Percentiles rank a stretch among this genome's conserved stretches.
Conservation (phyloP, 2,888 invertebrate genomes). For the Escarpia spicata region DNA sequence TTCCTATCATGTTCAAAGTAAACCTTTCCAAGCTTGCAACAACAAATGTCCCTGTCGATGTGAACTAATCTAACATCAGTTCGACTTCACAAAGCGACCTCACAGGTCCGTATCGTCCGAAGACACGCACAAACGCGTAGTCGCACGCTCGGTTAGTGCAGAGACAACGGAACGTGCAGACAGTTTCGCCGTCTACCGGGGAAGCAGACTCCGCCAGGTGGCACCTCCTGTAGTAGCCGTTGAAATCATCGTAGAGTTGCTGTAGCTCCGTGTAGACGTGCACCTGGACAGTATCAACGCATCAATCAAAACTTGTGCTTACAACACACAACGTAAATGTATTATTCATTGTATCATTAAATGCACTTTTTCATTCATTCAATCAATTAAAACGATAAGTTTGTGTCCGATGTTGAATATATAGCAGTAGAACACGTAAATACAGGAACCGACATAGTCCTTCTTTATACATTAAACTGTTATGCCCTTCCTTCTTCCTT, state of each 20-base stretch:
- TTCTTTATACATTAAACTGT: too few relatives aligned
- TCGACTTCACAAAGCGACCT: slow-evolving; percentile 5
- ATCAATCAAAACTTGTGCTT: background rate
- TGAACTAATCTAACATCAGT: background rate
- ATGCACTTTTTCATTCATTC: too few relatives aligned
- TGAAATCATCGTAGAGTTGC: background rate
- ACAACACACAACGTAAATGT: too few relatives aligned
- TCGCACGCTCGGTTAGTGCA: background rate
- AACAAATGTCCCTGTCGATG: too few relatives aligned
- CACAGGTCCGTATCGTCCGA: background rate
- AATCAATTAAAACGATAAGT: too few relatives aligned
- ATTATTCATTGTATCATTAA: too few relatives aligned
- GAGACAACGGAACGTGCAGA: background rate
- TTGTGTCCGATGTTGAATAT: too few relatives aligned
- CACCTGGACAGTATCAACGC: background rate
- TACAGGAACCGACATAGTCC: too few relatives aligned
- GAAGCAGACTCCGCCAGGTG: background rate
- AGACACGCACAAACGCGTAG: background rate
- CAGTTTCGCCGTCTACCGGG: background rate
- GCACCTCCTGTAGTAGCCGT: background rate
- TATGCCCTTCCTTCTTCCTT: too few relatives aligned
- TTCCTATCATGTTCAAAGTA: too few relatives aligned
- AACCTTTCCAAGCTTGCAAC: too few relatives aligned
- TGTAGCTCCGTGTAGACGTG: background rate
- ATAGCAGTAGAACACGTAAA: too few relatives aligned